These are phyloP conservation scores for Poecile atricapillus DNA, from an alignment of 2,113 vertebrate species.

Conservation along the genomic window DNA sequence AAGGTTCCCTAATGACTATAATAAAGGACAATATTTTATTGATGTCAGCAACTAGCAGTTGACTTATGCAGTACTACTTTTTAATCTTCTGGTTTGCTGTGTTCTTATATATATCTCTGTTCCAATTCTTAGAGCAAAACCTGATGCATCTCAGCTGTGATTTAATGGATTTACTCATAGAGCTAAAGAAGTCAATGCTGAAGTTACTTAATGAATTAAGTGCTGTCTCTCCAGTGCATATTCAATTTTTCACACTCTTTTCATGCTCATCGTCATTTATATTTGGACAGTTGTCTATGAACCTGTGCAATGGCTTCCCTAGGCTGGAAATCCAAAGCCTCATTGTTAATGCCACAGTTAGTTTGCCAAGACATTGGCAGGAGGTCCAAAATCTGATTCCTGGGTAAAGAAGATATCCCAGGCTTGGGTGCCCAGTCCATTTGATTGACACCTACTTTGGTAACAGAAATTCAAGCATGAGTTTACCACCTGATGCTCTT, in stretches of 20 bases:
- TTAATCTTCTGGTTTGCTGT: slow-evolving; percentile 11
- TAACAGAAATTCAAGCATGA: not conserved
- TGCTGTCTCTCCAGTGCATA: not conserved
- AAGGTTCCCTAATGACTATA: slow-evolving; percentile 51
- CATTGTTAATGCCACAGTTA: not conserved
- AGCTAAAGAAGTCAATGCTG: not conserved
- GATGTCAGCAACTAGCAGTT: slow-evolving; percentile 34
- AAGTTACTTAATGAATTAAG: not conserved
- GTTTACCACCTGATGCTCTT: not conserved
- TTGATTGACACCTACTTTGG: not conserved
- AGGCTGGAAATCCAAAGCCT: not conserved
- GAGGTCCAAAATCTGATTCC: not conserved
- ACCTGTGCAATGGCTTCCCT: not conserved
- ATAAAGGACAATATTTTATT: slow-evolving; percentile 59
- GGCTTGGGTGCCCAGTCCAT: not conserved
- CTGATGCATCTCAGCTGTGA: not conserved
- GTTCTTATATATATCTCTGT: not conserved
- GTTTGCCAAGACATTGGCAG: not conserved
- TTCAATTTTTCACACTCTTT: not conserved
- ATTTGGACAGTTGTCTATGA: not conserved
- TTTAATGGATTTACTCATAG: not conserved
- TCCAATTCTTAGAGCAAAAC: not conserved
- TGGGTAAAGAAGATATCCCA: not conserved
- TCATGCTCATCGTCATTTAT: not conserved
- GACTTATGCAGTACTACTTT: not conserved